Evolutionary conservation across 2,888 invertebrate species (phyloP).

Genomic region (Fabriciana adippe): DNA sequence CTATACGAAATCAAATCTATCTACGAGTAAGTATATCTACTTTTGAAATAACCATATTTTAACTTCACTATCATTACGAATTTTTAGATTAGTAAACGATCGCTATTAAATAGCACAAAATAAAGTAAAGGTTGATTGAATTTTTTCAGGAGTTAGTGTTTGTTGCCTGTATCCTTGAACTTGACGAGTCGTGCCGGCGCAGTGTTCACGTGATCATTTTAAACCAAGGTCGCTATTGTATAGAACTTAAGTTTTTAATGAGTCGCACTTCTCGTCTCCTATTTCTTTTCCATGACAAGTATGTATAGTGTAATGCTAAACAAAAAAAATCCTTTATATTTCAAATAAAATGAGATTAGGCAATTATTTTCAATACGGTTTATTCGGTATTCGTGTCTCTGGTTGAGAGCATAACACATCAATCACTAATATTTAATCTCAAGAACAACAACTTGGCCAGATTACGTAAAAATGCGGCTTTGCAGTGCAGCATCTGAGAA

Average conservation of each 20-base stretch:
- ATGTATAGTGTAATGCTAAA: background rate
- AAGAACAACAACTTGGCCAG: constrained; percentile 2
- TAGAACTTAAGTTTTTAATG: constrained; percentile 13
- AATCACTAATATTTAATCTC: background rate
- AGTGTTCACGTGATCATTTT: constrained; percentile 34
- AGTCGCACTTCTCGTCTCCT: constrained; percentile 13
- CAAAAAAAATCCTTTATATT: background rate
- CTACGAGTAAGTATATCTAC: no score
- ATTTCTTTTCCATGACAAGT: background rate
- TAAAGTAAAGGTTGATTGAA: background rate
- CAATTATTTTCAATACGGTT: no score
- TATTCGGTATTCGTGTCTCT: no score
- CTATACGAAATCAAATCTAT: no score
- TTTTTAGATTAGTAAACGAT: no score
- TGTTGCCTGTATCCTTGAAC: constrained; percentile 37
- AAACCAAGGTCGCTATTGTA: constrained; percentile 30
- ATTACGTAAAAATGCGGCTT: constrained; percentile 32
- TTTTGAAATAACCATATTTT: no score
- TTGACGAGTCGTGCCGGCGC: constrained; percentile 32
- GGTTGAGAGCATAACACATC: background rate
- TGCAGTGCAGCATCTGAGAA: constrained; percentile 28
- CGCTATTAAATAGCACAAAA: no score
- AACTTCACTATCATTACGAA: no score
- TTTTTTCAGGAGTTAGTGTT: constrained; percentile 13
- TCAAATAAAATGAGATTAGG: no score